These are phyloP conservation scores for Glyphotaelius pellucidus DNA, from an alignment of 2,888 invertebrate genomes.

Conservation along the genomic window DNA sequence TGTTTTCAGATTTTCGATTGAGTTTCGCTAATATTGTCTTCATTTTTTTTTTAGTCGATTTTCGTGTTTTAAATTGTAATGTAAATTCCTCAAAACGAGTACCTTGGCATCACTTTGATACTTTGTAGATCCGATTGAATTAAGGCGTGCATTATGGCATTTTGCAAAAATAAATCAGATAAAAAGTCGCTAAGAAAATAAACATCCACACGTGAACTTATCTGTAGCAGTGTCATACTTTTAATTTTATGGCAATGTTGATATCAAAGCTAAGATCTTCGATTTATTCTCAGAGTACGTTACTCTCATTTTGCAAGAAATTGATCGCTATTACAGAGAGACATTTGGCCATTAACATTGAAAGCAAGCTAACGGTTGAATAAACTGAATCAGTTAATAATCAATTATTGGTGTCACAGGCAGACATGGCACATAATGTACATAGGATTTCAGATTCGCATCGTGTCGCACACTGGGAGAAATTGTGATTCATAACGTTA, in stretches of 20 bases:
- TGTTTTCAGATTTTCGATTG: too few relatives aligned
- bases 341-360: neutral
- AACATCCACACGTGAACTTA: too few relatives aligned
- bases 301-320: neutral
- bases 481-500: neutral
- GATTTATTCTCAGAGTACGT: neutral
- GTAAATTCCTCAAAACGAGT: too few relatives aligned
- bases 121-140: too few relatives aligned
- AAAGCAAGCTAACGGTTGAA: neutral
- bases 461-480: neutral
- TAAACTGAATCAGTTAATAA: neutral
- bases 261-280: neutral
- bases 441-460: neutral
- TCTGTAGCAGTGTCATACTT: neutral
- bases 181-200: too few relatives aligned
- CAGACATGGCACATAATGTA: neutral
- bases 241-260: neutral
- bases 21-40: too few relatives aligned
- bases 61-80: too few relatives aligned
- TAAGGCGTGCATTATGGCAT: too few relatives aligned
- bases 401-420: neutral
- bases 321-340: neutral
- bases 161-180: too few relatives aligned
- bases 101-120: too few relatives aligned
- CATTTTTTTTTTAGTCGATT: too few relatives aligned